A percentile compares a stretch with the other conserved stretches of the same genome.
Conservation (phyloP, 1,140 invertebrate genomes). For the Galleria mellonella region DNA sequence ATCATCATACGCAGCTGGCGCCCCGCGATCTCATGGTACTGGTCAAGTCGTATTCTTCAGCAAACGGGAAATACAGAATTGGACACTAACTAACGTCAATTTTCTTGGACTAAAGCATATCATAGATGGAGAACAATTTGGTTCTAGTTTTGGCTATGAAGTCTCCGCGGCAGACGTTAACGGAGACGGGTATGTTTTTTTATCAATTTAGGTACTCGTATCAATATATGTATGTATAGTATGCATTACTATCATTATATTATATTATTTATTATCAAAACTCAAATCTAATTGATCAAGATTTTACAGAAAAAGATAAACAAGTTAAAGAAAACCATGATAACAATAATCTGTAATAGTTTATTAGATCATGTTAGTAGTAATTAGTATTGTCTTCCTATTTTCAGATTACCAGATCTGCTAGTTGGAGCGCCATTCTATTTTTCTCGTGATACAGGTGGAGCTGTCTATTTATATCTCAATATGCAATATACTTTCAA, state of each 20-base stretch:
- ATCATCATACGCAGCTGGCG: constrained; percentile 87
- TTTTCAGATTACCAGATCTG: constrained; percentile 85
- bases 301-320: no score
- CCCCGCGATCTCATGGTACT: constrained; percentile 87
- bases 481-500: constrained; percentile 74
- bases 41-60: constrained; percentile 91
- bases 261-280: constrained; percentile 10
- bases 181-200: constrained; percentile 82
- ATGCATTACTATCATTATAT: no score
- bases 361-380: neutral
- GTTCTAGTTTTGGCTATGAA: constrained; percentile 93
- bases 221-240: no score
- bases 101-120: constrained; percentile 79
- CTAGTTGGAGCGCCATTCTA: constrained; percentile 95
- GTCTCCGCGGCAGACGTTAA: constrained; percentile 89
- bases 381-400: neutral
- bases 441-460: constrained; percentile 85
- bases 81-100: constrained; percentile 66
- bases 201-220: no score
- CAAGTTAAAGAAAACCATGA: no score
- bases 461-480: constrained; percentile 93
- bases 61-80: constrained; percentile 71
- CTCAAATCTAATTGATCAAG: no score
- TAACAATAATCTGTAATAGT: no score
- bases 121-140: constrained; percentile 89